Evolutionary conservation across 1,140 invertebrate genomes (phyloP).

Genomic region (Scaptomyza hsui): DNA sequence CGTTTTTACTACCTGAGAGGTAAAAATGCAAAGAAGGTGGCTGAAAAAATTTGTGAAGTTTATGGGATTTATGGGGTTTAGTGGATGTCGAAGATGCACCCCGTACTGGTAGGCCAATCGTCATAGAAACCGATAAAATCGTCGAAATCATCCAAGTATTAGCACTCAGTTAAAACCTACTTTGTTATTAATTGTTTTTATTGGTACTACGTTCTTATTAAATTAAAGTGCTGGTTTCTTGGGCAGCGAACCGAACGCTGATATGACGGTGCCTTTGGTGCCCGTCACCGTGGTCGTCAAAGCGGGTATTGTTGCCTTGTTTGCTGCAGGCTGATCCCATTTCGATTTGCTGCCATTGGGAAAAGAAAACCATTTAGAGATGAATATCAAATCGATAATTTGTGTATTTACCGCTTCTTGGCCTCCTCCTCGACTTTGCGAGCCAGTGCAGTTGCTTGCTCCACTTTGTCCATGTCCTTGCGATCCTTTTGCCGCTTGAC

Average conservation of each 20-base stretch:
- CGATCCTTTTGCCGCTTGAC: constrained; percentile 95
- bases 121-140: too few relatives aligned
- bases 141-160: not conserved
- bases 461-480: constrained; percentile 95
- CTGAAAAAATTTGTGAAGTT: too few relatives aligned
- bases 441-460: constrained; percentile 93
- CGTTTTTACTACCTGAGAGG: too few relatives aligned
- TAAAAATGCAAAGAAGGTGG: too few relatives aligned
- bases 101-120: too few relatives aligned
- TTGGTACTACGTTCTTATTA: not conserved
- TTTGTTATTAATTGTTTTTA: constrained; percentile 12
- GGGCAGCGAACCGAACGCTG: constrained; percentile 93
- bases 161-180: not conserved
- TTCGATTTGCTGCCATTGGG: constrained; percentile 91
- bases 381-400: not conserved
- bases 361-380: not conserved
- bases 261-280: constrained; percentile 94
- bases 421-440: constrained; percentile 88
- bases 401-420: constrained; percentile 69
- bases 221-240: constrained; percentile 87
- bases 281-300: constrained; percentile 91
- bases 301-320: constrained; percentile 85
- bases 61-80: too few relatives aligned
- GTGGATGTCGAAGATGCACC: too few relatives aligned
- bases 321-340: constrained; percentile 92